Percentiles rank a stretch among this genome's conserved stretches.
Evolutionary conservation across 2,797 vertebrate genomes (phyloP).

Genomic region (Natrix natrix): DNA sequence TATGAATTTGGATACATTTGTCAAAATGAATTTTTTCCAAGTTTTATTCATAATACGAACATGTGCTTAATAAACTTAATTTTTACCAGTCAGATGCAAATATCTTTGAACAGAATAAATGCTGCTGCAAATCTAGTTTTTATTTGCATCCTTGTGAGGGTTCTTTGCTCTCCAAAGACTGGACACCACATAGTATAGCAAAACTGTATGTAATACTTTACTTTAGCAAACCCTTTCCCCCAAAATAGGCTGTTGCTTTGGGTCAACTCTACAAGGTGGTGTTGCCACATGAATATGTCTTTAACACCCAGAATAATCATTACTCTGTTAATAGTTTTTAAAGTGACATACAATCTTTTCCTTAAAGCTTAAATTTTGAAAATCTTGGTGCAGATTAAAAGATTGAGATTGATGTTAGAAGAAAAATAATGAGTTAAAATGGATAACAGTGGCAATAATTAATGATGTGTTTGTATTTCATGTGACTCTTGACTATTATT

Average conservation of each 20-base stretch:
- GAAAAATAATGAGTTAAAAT: background rate
- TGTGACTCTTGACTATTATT: background rate
- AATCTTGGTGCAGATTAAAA: background rate
- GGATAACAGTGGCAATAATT: background rate
- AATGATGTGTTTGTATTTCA: background rate
- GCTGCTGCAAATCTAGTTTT: background rate
- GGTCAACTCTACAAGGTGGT: background rate
- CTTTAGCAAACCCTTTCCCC: background rate
- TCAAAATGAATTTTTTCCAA: background rate
- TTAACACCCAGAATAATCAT: background rate
- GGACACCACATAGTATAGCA: background rate
- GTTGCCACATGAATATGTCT: background rate
- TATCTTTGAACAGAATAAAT: constrained; percentile 3
- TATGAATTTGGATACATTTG: background rate
- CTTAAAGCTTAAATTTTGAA: background rate
- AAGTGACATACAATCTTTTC: background rate
- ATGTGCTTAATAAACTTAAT: background rate
- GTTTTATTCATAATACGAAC: background rate
- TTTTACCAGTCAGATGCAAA: rapidly evolving
- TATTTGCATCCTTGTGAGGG: background rate
- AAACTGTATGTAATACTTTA: background rate
- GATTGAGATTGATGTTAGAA: background rate
- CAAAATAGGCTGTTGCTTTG: background rate
- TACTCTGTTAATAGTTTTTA: background rate
- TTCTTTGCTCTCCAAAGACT: background rate